Base-by-base conservation (phyloP, 1,140 invertebrate species). In the Pomacea maculata region DNA sequence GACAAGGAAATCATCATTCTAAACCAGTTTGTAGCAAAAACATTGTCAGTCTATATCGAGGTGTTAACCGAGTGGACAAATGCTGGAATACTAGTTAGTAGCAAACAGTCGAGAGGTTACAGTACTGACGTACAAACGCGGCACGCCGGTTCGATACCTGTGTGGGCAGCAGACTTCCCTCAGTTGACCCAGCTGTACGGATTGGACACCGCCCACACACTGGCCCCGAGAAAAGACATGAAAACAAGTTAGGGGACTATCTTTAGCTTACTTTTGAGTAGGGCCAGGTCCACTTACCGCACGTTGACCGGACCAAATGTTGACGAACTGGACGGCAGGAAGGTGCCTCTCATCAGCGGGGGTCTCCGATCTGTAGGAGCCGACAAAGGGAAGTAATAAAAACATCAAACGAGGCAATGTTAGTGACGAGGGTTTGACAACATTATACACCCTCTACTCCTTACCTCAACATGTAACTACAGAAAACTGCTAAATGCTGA, bases 281-380 rank as follows among this genome's bases (percentile, higher is more conserved):
- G 1, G 34, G 34, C 0, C 34, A 65, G 12, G 29, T 21, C 14
- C 21, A 82, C 67, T 75, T 81, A 87, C 87, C 87, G 87, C 67
- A 84, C 81, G 75, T 86, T 81, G 8, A 79, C 72, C 25, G 86
- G 85, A 9, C 87, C 87, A 76, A 82, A 84, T 14, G 84, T 75
- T 7, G 82, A 54, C 9, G 80, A 25, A 63, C 73, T 61, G 14
- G 83, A 65, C 25, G 77, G 75, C 11, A 84, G 77, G 55, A 73
- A 80, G n/a, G 85, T 78, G 73, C 83, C 80, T 79, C 83, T 84
- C 21, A 86, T 88, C 8, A 87, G 80, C 12, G 87, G 86, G 45
- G 87, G 86, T 72, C 85, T 83, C 19, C 86, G 85, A 80, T 88
- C 88, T 89, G 78, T 29, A 83, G 78, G 72, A 19, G 75, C 15